These are phyloP conservation scores for Sinotaia quadrata DNA, from an alignment of 2,888 invertebrate genomes.

Conservation along the genomic window DNA sequence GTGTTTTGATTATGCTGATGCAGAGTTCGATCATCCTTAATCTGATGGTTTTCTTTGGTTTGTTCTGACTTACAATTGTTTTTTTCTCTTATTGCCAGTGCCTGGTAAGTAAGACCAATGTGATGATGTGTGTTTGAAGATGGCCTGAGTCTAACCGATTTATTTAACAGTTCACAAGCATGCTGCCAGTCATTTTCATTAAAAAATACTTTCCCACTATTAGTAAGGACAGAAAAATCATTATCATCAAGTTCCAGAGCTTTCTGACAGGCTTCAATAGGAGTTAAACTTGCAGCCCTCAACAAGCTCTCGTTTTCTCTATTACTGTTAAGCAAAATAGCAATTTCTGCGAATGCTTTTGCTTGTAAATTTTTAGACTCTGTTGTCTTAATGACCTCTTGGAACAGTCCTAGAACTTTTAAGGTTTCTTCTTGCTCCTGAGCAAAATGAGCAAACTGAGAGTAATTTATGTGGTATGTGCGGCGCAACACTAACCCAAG, in stretches of 20 bases:
- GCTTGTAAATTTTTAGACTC: constrained; percentile 5
- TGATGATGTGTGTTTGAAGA: constrained; percentile 7
- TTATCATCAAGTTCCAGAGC: constrained; percentile 1
- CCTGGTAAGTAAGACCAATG: constrained; percentile 1
- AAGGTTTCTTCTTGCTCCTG: background rate
- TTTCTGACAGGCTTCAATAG: constrained; percentile 14
- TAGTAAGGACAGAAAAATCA: constrained; percentile 16
- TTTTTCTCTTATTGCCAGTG: constrained; percentile 1
- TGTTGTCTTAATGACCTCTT: constrained; percentile 2
- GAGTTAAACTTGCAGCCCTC: background rate
- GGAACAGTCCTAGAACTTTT: background rate
- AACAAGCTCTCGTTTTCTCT: background rate
- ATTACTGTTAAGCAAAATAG: background rate
- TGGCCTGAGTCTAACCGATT: background rate
- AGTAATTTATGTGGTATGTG: too few relatives aligned
- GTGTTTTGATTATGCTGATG: too few relatives aligned
- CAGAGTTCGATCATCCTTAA: too few relatives aligned
- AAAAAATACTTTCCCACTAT: constrained; percentile 10
- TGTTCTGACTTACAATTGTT: background rate
- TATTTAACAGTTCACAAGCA: background rate
- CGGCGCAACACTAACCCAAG: constrained; percentile 2
- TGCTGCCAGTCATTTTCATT: background rate
- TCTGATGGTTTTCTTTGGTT: background rate
- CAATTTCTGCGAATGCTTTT: constrained; percentile 18
- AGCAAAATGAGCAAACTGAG: too few relatives aligned